Evolutionary conservation across 64 coral and sea anemone species (phyloP).

Genomic region (Orbicella faveolata): DNA sequence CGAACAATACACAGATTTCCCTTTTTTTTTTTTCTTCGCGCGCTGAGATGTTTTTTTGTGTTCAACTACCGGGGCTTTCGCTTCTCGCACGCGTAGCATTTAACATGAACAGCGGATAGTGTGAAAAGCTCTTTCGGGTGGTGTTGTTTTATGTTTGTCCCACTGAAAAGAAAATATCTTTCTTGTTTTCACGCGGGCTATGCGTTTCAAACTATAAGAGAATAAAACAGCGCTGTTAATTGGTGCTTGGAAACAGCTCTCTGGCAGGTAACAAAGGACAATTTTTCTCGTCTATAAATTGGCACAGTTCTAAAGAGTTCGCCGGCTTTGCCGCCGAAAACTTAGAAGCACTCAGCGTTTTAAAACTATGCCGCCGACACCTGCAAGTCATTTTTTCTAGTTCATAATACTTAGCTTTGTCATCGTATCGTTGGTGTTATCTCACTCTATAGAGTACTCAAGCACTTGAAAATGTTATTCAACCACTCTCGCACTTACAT

Average conservation of each 20-base stretch:
- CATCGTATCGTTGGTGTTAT: background rate
- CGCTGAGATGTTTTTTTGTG: background rate
- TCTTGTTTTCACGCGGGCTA: background rate
- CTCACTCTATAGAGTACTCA: background rate
- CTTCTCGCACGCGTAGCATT: background rate
- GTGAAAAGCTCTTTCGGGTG: background rate
- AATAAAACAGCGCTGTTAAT: background rate
- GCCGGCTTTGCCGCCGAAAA: background rate
- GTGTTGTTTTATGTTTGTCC: background rate
- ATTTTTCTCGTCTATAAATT: background rate
- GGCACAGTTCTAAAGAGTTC: background rate
- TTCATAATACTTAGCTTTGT: slow-evolving; percentile 26
- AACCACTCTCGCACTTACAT: background rate
- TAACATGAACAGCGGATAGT: background rate
- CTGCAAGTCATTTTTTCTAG: background rate
- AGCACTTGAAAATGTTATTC: slow-evolving; percentile 4
- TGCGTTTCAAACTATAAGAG: background rate
- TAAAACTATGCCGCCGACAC: background rate
- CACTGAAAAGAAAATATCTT: background rate
- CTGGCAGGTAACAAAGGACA: background rate
- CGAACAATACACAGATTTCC: background rate
- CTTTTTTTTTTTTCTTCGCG: background rate
- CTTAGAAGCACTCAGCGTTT: background rate
- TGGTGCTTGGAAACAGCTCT: background rate
- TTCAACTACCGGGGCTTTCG: background rate